Evolutionary conservation across 2,797 vertebrate species (phyloP).

Genomic region (Danio choprae): DNA sequence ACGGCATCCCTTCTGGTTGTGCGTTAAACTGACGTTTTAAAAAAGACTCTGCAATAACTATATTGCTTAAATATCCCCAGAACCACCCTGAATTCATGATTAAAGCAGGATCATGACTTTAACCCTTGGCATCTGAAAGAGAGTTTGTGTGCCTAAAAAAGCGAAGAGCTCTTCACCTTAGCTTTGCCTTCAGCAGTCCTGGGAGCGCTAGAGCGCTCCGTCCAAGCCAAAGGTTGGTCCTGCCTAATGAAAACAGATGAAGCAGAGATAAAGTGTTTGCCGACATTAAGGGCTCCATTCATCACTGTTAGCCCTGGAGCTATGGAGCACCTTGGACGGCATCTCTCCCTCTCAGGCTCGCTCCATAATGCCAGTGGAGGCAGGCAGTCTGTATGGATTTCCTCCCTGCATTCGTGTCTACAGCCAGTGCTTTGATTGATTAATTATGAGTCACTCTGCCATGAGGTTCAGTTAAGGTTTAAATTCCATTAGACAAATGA

Average conservation of each 20-base stretch:
- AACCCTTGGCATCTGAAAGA: constrained; percentile 20
- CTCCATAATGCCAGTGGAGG: constrained; percentile 68
- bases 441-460: constrained; percentile 37
- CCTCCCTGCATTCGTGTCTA: constrained; percentile 14
- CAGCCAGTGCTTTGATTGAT: constrained; percentile 27
- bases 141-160: constrained; percentile 61
- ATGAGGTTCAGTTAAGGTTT: constrained; percentile 19
- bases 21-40: background rate
- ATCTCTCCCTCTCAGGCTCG: constrained; percentile 58
- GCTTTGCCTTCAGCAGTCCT: constrained; percentile 70
- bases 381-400: constrained; percentile 31
- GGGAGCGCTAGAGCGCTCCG: constrained; percentile 79
- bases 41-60: background rate
- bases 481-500: constrained; percentile 10
- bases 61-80: constrained; percentile 1
- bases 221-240: constrained; percentile 81
- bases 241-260: constrained; percentile 89
- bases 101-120: constrained; percentile 22
- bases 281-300: constrained; percentile 86
- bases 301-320: constrained; percentile 83
- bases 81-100: constrained; percentile 13
- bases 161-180: constrained; percentile 66
- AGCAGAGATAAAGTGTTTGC: constrained; percentile 88
- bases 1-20: background rate
- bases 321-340: constrained; percentile 79